Conservation (phyloP, 2,888 invertebrate species). For the Noctua janthe region DNA sequence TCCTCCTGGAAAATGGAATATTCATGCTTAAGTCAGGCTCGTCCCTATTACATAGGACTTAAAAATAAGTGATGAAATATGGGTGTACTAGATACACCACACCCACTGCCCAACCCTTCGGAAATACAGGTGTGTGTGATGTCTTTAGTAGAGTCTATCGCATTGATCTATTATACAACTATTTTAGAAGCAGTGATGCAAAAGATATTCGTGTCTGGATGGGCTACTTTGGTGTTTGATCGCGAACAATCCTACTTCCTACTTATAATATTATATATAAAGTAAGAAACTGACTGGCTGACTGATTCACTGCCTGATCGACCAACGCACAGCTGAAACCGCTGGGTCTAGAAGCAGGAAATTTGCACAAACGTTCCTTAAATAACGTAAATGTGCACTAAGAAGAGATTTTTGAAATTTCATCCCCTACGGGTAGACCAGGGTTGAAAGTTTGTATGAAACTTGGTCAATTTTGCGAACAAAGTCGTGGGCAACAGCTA, state of each 20-base stretch:
- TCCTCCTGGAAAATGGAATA: slow-evolving; percentile 80
- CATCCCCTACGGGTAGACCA: too few relatives aligned
- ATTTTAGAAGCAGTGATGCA: background rate
- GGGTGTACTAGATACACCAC: background rate
- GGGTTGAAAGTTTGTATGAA: too few relatives aligned
- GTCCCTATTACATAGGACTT: background rate
- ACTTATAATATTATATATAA: too few relatives aligned
- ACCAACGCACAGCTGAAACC: too few relatives aligned
- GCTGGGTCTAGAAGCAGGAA: too few relatives aligned
- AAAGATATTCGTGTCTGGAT: background rate
- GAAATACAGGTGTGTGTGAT: background rate
- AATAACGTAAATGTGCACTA: too few relatives aligned
- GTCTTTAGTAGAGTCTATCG: background rate
- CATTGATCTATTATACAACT: background rate
- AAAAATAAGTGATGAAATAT: background rate
- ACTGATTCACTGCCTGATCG: too few relatives aligned
- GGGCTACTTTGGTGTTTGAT: background rate
- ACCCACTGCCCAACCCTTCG: background rate
- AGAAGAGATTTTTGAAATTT: too few relatives aligned
- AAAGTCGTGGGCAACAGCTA: too few relatives aligned
- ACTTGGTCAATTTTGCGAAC: too few relatives aligned
- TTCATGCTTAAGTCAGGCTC: background rate
- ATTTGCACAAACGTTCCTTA: too few relatives aligned
- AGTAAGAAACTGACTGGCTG: too few relatives aligned
- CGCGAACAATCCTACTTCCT: background rate